Evolutionary conservation across 1,140 invertebrate species (phyloP), one percentile per base, ranked within the genome.

Genomic region (Drosophila paulistorum): DNA sequence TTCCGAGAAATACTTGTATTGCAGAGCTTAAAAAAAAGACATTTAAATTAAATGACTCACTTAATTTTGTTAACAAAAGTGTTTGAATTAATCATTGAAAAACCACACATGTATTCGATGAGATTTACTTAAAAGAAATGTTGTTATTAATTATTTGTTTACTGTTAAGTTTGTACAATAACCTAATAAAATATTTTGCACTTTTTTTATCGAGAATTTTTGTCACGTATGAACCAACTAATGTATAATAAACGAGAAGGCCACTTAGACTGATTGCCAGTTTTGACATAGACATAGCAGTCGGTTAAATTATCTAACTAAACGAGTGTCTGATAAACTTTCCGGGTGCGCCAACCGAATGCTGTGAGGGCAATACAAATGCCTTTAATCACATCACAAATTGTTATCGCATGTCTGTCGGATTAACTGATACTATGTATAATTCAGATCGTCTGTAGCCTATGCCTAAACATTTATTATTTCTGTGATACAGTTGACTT

Each of bases 331-430:
- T 51, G 45, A 51, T 51, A 23, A 51, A 51, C 9, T 4, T 51
- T 51, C 45, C 17, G 45, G 45, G 45, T 51, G 9, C 9, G 45
- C 9, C 45, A 23, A 51, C 45, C 1, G 17, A 23, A 39, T 20
- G n/a, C 35, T 59, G 54, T 9, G 48, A 10, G 35, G 5, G 58
- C 10, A 68, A 70, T 79, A 39, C 37, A 39, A 39, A 39, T 39
- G 48, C 48, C 5, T 39, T 20, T 72, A 77, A 74, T 83, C 54
- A 26, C 42, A 35, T 20, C 51, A 30, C 10, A 62, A 77, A 65
- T 77, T 71, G 59, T 71, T 75, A 76, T 86, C 68, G 78, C 81
- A 75, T 81, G 81, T 68, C 59, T 23, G 55, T 55, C 7, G 45
- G 30, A 7, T 77, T 77, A 55, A 76, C 41, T 75, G 69, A 77